Percentiles rank a stretch among this genome's conserved stretches.
Conservation (phyloP, 2,797 vertebrate species). For the Anguilla pacifica region DNA sequence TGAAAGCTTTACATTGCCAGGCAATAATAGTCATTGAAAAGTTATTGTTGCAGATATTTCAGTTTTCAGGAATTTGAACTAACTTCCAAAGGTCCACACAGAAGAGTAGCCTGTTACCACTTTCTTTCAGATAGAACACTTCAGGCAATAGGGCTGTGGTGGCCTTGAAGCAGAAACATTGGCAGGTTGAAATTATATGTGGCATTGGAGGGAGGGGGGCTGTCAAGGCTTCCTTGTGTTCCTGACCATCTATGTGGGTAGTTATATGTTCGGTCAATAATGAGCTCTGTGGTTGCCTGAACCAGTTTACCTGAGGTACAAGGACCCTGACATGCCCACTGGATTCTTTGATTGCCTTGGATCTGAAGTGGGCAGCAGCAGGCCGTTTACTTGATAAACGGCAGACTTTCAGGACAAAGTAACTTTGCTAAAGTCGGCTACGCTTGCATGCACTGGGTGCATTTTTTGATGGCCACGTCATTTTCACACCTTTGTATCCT, state of each 20-base stretch:
- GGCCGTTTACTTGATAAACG: not conserved
- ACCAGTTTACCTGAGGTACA: constrained; percentile 27
- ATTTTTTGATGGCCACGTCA: no score
- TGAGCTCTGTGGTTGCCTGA: constrained; percentile 37
- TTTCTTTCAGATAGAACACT: not conserved
- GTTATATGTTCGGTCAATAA: constrained; percentile 50
- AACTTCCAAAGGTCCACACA: not conserved
- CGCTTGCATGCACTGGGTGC: not conserved
- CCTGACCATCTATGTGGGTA: constrained; percentile 46
- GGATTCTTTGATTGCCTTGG: constrained; percentile 24
- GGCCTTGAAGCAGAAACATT: not conserved
- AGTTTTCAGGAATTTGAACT: not conserved
- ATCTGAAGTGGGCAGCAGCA: constrained; percentile 8
- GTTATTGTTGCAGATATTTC: not conserved
- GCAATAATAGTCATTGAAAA: not conserved
- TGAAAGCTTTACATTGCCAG: not conserved
- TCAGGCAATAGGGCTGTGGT: not conserved
- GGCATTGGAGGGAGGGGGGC: not conserved
- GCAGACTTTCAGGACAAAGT: not conserved
- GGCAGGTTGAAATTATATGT: constrained; percentile 23
- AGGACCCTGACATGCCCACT: constrained; percentile 38
- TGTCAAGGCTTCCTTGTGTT: constrained; percentile 19
- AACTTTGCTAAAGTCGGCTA: not conserved
- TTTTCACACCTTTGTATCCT: no score
- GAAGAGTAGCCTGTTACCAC: not conserved